phyloP scores from a whole-genome alignment of 2,113 vertebrate species.

The Theristicus caerulescens region DNA sequence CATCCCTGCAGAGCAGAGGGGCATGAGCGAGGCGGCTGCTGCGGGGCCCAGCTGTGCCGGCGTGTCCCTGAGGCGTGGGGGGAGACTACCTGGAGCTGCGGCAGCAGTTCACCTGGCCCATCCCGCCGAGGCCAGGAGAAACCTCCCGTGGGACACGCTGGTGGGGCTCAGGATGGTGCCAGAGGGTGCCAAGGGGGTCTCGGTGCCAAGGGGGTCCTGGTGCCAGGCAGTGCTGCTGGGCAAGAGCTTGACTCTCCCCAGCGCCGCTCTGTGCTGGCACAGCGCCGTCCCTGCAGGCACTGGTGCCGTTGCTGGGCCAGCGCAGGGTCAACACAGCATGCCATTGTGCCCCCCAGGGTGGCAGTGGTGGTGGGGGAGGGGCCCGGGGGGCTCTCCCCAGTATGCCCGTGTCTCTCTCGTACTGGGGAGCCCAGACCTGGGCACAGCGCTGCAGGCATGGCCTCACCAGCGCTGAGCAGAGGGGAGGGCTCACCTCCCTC shows the following conservation, averaged over 20 bases:
- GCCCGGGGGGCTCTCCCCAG: too few species aligned
- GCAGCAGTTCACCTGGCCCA: not conserved
- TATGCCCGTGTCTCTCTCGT: too few species aligned
- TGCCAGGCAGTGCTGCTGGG: not conserved
- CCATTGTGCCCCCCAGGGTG: too few species aligned
- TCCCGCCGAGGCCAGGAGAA: not conserved
- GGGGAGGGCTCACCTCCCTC: too few species aligned
- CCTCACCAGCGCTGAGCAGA: too few species aligned
- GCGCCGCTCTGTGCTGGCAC: too few species aligned
- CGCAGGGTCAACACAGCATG: not conserved
- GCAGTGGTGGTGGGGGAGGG: too few species aligned
- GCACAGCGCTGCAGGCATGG: too few species aligned
- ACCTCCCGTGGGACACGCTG: not conserved
- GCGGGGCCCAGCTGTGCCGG: not conserved
- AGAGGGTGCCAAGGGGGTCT: not conserved
- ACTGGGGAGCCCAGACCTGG: too few species aligned
- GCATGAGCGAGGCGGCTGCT: not conserved
- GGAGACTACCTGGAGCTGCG: too few species aligned
- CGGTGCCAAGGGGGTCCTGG: too few species aligned
- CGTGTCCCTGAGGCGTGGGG: rapidly evolving
- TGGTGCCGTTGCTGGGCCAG: not conserved
- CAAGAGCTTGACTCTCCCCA: not conserved
- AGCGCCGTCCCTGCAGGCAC: too few species aligned
- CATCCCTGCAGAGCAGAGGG: not conserved
- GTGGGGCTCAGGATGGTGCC: not conserved